phyloP scores from a whole-genome alignment of 2,113 vertebrate genomes.

The Oryzias celebensis region DNA sequence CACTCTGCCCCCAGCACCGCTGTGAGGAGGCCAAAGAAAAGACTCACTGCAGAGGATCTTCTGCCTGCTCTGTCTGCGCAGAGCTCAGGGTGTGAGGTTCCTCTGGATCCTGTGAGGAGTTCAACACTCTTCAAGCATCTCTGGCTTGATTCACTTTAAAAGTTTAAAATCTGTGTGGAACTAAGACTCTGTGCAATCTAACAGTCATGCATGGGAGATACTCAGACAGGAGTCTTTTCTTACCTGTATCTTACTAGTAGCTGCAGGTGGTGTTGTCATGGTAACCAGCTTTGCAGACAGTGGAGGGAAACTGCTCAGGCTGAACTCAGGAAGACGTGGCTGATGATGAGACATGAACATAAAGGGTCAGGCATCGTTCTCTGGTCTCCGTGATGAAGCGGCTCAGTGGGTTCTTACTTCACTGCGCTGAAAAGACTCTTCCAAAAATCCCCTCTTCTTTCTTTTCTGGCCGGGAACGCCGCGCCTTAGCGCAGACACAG shows the following conservation, averaged over 20 bases:
- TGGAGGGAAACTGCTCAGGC: constrained; percentile 86
- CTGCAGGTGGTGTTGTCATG: constrained; percentile 20
- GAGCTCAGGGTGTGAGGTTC: not conserved
- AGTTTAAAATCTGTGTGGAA: not conserved
- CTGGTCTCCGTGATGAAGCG: no score
- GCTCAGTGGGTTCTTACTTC: no score
- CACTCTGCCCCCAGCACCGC: not conserved
- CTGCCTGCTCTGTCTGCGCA: not conserved
- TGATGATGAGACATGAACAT: constrained; percentile 69
- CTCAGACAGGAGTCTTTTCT: not conserved
- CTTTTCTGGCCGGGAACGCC: no score
- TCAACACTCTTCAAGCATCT: not conserved
- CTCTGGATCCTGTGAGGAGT: constrained; percentile 22
- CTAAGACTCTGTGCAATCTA: not conserved
- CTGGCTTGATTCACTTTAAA: not conserved
- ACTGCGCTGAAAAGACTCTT: no score
- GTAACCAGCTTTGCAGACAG: constrained; percentile 60
- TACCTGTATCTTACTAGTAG: constrained; percentile 27
- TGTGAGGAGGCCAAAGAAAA: not conserved
- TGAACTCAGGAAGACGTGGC: constrained; percentile 85
- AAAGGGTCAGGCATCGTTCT: not conserved
- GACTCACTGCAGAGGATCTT: not conserved
- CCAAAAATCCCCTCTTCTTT: no score
- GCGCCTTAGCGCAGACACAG: no score
- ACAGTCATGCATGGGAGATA: not conserved